These are phyloP conservation scores for Pseudopodoces humilis DNA, from an alignment of 2,113 vertebrate species.

Conservation along the genomic window DNA sequence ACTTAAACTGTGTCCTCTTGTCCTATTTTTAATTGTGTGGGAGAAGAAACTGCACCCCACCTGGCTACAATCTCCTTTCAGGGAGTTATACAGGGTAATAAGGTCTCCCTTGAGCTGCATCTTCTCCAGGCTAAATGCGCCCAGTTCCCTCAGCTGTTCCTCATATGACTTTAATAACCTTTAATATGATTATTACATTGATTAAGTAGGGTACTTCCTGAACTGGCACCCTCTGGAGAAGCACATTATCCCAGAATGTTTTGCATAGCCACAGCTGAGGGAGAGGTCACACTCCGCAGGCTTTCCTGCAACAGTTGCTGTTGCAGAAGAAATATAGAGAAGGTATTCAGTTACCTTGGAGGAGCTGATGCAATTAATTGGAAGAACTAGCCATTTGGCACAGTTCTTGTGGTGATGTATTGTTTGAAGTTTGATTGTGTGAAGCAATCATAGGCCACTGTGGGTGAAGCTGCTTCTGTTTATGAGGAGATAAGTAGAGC, in stretches of 20 bases:
- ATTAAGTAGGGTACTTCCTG: background rate
- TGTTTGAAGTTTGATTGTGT: background rate
- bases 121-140: background rate
- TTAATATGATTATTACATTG: background rate
- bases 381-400: background rate
- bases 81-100: too few relatives aligned
- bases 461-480: conserved; percentile 49
- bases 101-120: background rate
- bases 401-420: conserved; percentile 36
- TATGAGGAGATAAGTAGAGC: conserved; percentile 14
- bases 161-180: background rate
- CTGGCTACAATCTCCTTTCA: too few relatives aligned
- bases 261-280: background rate
- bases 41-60: fast-evolving
- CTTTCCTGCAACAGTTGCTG: conserved; percentile 59
- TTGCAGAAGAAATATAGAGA: conserved; percentile 26
- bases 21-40: background rate
- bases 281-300: background rate
- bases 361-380: conserved; percentile 57
- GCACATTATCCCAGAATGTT: conserved; percentile 8
- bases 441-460: conserved; percentile 17
- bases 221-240: conserved; percentile 11
- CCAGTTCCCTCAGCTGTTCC: background rate
- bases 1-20: background rate
- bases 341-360: conserved; percentile 47